Evolutionary conservation across 1,140 invertebrate species (phyloP).

Genomic region (Aphidius ervi): DNA sequence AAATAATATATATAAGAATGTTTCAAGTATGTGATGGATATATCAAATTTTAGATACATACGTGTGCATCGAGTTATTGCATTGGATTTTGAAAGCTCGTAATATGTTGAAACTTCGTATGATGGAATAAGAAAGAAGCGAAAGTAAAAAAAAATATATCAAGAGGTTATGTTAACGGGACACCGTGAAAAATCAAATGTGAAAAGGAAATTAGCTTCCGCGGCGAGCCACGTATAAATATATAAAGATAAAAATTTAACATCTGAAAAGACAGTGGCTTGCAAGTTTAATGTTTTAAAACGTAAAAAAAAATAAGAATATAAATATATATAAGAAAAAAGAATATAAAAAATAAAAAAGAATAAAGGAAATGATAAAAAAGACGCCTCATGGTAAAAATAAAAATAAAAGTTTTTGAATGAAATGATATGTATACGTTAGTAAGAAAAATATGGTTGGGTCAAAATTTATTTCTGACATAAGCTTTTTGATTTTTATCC

Average conservation of each 20-base stretch:
- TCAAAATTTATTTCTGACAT: conserved; percentile 40
- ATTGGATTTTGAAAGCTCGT: conserved; percentile 2
- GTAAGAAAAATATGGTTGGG: conserved; percentile 11
- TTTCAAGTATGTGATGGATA: background rate
- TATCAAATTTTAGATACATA: background rate
- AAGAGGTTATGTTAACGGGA: conserved; percentile 31
- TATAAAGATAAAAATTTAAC: conserved; percentile 21
- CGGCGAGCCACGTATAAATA: conserved; percentile 13
- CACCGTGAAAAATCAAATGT: conserved; percentile 45
- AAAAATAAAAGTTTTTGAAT: conserved; percentile 10
- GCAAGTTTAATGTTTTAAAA: background rate
- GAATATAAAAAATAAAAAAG: conserved; percentile 1
- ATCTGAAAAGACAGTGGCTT: too few relatives aligned
- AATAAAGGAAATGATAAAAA: conserved; percentile 13
- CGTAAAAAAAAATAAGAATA: conserved; percentile 4
- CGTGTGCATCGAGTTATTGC: conserved; percentile 38
- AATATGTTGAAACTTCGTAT: too few relatives aligned
- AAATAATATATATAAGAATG: background rate
- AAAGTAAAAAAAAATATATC: background rate
- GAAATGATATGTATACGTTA: background rate
- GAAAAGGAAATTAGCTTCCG: conserved; percentile 43
- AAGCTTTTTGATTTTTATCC: conserved; percentile 29
- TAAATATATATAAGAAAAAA: background rate
- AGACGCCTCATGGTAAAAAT: background rate
- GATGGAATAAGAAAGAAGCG: too few relatives aligned